Evolutionary conservation across 2,888 invertebrate genomes (phyloP).

Genomic region (Apotomis turbidana): DNA sequence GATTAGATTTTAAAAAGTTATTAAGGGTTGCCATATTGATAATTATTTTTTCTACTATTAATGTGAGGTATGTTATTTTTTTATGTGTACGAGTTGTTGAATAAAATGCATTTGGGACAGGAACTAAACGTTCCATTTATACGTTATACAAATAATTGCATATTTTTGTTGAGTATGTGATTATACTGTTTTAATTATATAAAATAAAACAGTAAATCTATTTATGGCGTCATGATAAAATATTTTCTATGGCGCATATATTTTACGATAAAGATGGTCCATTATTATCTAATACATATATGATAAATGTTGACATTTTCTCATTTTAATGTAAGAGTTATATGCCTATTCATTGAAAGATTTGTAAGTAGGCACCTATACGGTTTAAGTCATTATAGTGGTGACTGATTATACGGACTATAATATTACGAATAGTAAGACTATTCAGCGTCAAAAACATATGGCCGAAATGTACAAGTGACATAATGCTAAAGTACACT

Average conservation of each 20-base stretch:
- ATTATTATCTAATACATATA: constrained; percentile 25
- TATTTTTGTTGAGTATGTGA: constrained; percentile 33
- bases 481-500: background rate
- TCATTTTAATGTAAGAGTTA: constrained; percentile 17
- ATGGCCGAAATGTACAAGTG: background rate
- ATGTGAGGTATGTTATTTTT: constrained; percentile 51
- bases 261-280: constrained; percentile 21
- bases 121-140: constrained; percentile 35
- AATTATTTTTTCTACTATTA: constrained; percentile 50
- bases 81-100: constrained; percentile 60
- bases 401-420: background rate
- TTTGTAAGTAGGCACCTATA: background rate
- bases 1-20: constrained; percentile 53
- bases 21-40: constrained; percentile 71
- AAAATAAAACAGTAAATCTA: constrained; percentile 25
- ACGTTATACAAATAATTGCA: constrained; percentile 29
- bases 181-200: constrained; percentile 23
- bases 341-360: constrained; percentile 1
- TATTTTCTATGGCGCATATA: constrained; percentile 27
- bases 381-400: background rate
- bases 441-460: no score
- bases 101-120: constrained; percentile 69
- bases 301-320: constrained; percentile 26
- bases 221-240: constrained; percentile 33
- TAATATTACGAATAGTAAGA: background rate